These are phyloP conservation scores for Ispidina picta DNA, from an alignment of 2,797 vertebrate genomes.

Conservation along the genomic window DNA sequence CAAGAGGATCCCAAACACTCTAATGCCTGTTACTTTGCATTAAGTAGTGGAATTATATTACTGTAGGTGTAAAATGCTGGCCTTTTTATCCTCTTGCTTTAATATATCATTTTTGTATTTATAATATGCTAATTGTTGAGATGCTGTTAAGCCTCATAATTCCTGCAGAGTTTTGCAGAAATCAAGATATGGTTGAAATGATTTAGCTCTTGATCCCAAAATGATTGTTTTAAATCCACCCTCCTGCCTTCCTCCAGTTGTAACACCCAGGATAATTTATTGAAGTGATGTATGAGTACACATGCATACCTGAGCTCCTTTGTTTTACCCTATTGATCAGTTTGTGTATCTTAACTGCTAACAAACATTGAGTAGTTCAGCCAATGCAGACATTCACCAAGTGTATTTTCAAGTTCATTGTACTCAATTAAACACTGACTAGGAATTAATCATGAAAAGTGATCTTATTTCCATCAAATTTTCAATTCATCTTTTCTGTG, in stretches of 20 bases:
- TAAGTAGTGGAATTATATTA: constrained; percentile 92
- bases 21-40: constrained; percentile 91
- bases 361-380: constrained; percentile 68
- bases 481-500: constrained; percentile 42
- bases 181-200: constrained; percentile 81
- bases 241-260: constrained; percentile 32
- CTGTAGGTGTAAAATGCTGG: constrained; percentile 83
- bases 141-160: constrained; percentile 82
- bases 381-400: constrained; percentile 53
- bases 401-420: constrained; percentile 62
- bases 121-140: constrained; percentile 86
- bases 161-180: constrained; percentile 78
- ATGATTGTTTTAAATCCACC: constrained; percentile 78
- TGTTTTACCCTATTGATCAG: constrained; percentile 82
- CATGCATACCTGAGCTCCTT: constrained; percentile 79
- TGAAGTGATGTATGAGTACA: constrained; percentile 79
- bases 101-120: constrained; percentile 85
- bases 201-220: constrained; percentile 83
- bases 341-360: constrained; percentile 71
- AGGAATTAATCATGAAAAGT: constrained; percentile 53
- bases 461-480: constrained; percentile 58
- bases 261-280: constrained; percentile 76
- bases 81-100: constrained; percentile 78
- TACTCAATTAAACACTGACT: constrained; percentile 71
- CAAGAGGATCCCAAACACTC: constrained; percentile 88